Evolutionary conservation across 1,140 invertebrate species (phyloP).

Genomic region (Caenorhabditis inopinata): DNA sequence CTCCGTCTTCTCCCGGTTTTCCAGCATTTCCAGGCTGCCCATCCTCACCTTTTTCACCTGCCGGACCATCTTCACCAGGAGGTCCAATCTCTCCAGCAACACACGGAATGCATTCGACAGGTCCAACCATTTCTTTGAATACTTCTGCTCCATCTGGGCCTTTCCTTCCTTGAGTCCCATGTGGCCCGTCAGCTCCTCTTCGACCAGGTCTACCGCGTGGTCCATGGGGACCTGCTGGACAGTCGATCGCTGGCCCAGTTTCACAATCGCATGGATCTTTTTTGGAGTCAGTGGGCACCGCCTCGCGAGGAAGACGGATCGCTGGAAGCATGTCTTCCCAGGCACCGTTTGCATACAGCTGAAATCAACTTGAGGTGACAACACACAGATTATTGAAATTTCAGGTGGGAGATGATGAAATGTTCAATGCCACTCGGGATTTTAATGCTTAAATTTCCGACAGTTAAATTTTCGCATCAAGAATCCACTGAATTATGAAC

Average conservation of each 20-base stretch:
- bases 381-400: no score
- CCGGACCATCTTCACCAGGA: not conserved
- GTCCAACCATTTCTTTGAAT: slow-evolving; percentile 22
- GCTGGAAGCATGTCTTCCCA: slow-evolving; percentile 23
- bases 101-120: slow-evolving; percentile 2
- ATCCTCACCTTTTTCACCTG: not conserved
- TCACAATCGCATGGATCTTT: slow-evolving; percentile 19
- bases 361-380: no score
- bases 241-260: not conserved
- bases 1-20: slow-evolving; percentile 11
- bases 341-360: slow-evolving; percentile 11
- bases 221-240: not conserved
- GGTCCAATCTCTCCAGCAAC: not conserved
- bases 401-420: no score
- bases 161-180: not conserved
- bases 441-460: no score
- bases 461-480: no score
- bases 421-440: no score
- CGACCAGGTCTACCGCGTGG: not conserved
- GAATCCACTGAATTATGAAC: no score
- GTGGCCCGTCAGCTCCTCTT: slow-evolving; percentile 14
- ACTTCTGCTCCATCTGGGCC: slow-evolving; percentile 11
- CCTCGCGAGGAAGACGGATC: not conserved
- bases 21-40: not conserved
- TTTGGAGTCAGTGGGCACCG: not conserved